phyloP scores from a whole-genome alignment of 2,888 invertebrate species.

The Anarsia innoxiella region DNA sequence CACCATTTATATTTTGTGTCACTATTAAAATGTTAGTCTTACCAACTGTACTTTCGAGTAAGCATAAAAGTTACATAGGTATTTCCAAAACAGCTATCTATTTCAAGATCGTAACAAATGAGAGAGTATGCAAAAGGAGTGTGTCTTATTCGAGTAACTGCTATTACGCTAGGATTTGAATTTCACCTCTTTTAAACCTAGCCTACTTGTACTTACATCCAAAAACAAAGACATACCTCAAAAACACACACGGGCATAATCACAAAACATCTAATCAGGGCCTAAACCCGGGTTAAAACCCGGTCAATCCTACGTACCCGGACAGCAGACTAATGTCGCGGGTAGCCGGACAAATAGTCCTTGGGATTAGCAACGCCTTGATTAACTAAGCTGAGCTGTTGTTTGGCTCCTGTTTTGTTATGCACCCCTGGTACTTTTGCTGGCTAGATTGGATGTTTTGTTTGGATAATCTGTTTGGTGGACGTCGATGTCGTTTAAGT shows the following conservation, averaged over 20 bases:
- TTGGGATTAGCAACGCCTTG: conserved; percentile 49
- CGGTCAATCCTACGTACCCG: conserved; percentile 38
- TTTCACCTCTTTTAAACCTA: too few species aligned
- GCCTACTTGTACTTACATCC: too few species aligned
- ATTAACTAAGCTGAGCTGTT: conserved; percentile 42
- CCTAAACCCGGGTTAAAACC: conserved; percentile 40
- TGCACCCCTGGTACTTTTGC: conserved; percentile 32
- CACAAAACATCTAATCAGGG: conserved; percentile 16
- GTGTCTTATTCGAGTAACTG: too few species aligned
- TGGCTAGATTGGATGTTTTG: conserved; percentile 15
- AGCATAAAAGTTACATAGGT: too few species aligned
- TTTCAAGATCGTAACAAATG: too few species aligned
- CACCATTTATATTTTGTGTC: too few species aligned
- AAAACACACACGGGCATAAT: conserved; percentile 10
- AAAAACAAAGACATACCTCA: neutral
- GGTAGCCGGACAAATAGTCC: conserved; percentile 54
- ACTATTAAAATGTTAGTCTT: too few species aligned
- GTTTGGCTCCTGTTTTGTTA: conserved; percentile 38
- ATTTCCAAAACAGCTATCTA: too few species aligned
- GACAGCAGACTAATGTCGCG: conserved; percentile 66
- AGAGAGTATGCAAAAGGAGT: too few species aligned
- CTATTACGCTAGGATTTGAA: too few species aligned
- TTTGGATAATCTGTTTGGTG: conserved; percentile 13
- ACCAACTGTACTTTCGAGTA: too few species aligned
- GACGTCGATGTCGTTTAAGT: too few species aligned